These are phyloP conservation scores for Lasioglossum leucozonium DNA, from an alignment of 2,888 invertebrate species.

Conservation along the genomic window DNA sequence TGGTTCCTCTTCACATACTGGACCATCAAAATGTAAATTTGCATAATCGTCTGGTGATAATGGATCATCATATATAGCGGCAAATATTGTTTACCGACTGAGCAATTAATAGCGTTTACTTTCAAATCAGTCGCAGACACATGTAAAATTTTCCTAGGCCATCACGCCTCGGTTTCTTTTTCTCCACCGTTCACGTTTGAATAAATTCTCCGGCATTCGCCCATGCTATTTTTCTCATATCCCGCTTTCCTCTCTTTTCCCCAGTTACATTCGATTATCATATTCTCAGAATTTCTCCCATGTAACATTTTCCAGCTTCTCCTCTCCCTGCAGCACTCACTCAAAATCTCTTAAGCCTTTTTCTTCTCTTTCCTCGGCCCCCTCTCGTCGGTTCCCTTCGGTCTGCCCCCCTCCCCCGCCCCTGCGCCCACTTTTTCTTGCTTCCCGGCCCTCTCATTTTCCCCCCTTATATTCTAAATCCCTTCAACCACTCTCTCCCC, in stretches of 20 bases:
- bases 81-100: not conserved
- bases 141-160: not conserved
- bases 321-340: conserved; percentile 9
- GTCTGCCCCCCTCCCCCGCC: not conserved
- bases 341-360: conserved; percentile 21
- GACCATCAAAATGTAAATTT: not conserved
- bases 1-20: not conserved
- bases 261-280: conserved; percentile 9
- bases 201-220: not conserved
- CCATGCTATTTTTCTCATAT: not conserved
- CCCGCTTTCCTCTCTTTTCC: not conserved
- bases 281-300: conserved; percentile 7
- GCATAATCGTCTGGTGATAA: not conserved
- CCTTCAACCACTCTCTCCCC: conserved; percentile 17
- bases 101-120: not conserved
- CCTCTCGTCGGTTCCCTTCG: not conserved
- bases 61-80: not conserved
- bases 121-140: not conserved
- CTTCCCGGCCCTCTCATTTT: conserved; percentile 22
- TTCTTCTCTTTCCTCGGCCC: conserved; percentile 36
- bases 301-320: not conserved
- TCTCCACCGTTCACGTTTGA: not conserved
- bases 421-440: conserved; percentile 52
- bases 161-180: not conserved
- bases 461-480: conserved; percentile 33